Conservation (phyloP, 2,888 invertebrate species). For the Pristionchus entomophagus region DNA sequence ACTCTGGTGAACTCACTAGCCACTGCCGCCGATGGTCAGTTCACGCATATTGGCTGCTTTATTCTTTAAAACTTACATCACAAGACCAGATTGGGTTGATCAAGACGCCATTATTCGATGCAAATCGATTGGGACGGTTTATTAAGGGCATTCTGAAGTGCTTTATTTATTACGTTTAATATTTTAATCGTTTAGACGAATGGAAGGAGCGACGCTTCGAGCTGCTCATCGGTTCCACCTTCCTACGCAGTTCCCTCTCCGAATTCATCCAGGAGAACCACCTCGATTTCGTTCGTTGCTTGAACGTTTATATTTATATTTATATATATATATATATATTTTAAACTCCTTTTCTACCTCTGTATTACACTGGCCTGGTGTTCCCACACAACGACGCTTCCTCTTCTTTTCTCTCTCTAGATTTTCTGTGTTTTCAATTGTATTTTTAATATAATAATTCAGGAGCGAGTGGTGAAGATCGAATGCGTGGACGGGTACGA, state of each 20-base stretch:
- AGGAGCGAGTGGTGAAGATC: conserved; percentile 88
- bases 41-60: not conserved
- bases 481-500: conserved; percentile 93
- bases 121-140: too few species aligned
- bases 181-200: conserved; percentile 58
- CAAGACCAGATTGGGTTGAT: too few species aligned
- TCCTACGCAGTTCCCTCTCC: conserved; percentile 65
- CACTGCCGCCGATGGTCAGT: conserved; percentile 61
- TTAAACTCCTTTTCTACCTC: not conserved
- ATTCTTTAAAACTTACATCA: too few species aligned
- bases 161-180: not conserved
- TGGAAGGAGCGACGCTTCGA: conserved; percentile 70
- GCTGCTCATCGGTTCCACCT: conserved; percentile 69
- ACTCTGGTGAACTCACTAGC: conserved; percentile 68
- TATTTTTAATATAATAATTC: too few species aligned
- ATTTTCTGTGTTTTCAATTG: too few species aligned
- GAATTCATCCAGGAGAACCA: conserved; percentile 71
- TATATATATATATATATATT: too few species aligned
- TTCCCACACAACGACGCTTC: too few species aligned
- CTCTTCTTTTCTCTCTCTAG: too few species aligned
- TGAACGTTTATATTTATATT: too few species aligned
- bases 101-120: too few species aligned
- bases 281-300: conserved; percentile 57
- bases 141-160: too few species aligned
- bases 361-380: too few species aligned